Evolutionary conservation across 2,888 invertebrate genomes (phyloP).

Genomic region (Rugalucina vietnamica): DNA sequence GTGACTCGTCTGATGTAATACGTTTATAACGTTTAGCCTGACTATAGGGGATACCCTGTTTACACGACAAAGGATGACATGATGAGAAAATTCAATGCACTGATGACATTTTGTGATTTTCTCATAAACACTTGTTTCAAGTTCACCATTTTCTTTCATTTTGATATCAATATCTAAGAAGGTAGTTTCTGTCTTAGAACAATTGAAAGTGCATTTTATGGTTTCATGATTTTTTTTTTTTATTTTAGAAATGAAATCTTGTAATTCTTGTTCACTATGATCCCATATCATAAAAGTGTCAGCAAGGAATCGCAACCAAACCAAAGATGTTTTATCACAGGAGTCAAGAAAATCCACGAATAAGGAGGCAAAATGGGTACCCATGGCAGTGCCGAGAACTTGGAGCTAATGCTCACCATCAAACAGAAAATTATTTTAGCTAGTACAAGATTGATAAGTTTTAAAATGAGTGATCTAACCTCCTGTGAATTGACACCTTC

Average conservation of each 20-base stretch:
- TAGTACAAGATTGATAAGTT: no score
- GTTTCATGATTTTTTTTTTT: not conserved
- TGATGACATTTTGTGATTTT: constrained; percentile 4
- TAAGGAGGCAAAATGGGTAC: no score
- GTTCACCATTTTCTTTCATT: not conserved
- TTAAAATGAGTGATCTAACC: no score
- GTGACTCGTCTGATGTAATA: not conserved
- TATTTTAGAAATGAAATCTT: not conserved
- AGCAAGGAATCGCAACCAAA: not conserved
- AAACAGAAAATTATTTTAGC: no score
- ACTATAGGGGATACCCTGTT: not conserved
- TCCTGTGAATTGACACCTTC: no score
- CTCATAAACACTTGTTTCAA: not conserved
- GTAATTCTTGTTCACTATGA: not conserved
- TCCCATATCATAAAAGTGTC: not conserved
- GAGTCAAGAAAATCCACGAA: no score
- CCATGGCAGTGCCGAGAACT: no score
- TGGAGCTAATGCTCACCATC: no score
- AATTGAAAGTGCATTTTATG: not conserved
- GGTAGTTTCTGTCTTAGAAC: not conserved
- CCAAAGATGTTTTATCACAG: no score
- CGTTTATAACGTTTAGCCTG: not conserved
- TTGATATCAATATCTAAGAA: not conserved
- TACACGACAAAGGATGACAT: not conserved
- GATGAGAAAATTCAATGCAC: not conserved